Conservation (phyloP, 2,888 invertebrate genomes). For the Aproaerema taeniolella region DNA sequence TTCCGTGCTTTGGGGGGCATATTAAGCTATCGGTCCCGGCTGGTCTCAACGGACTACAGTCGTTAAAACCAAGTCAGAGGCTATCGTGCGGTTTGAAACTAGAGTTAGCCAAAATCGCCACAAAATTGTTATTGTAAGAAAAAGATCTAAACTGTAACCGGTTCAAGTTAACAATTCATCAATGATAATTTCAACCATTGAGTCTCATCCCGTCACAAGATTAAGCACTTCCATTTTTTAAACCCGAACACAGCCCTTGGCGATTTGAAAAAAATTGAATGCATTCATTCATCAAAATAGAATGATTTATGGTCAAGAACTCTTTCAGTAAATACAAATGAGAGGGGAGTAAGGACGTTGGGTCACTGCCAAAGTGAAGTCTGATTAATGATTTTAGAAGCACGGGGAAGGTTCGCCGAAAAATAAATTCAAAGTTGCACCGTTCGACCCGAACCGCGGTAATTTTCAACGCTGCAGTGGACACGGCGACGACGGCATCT, state of each 20-base stretch:
- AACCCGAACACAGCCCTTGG: constrained; percentile 33
- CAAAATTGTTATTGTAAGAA: background rate
- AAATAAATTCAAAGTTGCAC: constrained; percentile 55
- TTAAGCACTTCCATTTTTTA: constrained; percentile 23
- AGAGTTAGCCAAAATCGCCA: background rate
- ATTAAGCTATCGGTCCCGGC: too few relatives aligned
- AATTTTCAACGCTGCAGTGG: constrained; percentile 13
- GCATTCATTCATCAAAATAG: constrained; percentile 66
- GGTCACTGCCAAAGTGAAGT: constrained; percentile 72
- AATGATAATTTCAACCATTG: constrained; percentile 1
- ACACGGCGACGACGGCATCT: background rate
- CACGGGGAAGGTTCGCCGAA: constrained; percentile 52
- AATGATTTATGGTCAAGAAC: constrained; percentile 68
- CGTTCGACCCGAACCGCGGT: constrained; percentile 9
- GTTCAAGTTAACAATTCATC: background rate
- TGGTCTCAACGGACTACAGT: too few relatives aligned
- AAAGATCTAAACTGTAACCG: background rate
- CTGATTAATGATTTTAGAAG: constrained; percentile 71
- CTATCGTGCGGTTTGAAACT: background rate
- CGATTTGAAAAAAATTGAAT: constrained; percentile 59
- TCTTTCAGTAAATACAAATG: constrained; percentile 74
- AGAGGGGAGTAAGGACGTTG: constrained; percentile 65
- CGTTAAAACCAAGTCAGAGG: too few relatives aligned
- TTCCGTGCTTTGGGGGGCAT: too few relatives aligned
- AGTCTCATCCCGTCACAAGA: constrained; percentile 18